Evolutionary conservation across 1,140 invertebrate genomes (phyloP).

Genomic region (Drosophila nikananu): DNA sequence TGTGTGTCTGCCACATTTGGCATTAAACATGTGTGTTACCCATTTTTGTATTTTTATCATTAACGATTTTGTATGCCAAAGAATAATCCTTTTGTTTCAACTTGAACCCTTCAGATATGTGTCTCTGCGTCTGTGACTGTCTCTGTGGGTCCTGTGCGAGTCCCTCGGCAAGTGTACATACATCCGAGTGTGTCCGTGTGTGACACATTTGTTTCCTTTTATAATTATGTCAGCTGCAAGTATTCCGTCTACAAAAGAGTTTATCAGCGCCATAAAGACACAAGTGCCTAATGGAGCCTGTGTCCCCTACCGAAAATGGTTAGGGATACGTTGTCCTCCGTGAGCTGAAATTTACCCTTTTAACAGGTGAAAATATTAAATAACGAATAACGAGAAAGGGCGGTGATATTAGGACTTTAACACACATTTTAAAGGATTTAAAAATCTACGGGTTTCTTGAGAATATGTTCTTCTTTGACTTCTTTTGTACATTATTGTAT

Average conservation of each 20-base stretch:
- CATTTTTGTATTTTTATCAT: slow-evolving; percentile 66
- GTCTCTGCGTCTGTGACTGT: slow-evolving; percentile 45
- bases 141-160: slow-evolving; percentile 61
- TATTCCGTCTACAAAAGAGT: slow-evolving; percentile 73
- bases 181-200: slow-evolving; percentile 37
- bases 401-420: not conserved
- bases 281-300: slow-evolving; percentile 44
- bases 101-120: slow-evolving; percentile 62
- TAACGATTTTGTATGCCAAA: slow-evolving; percentile 63
- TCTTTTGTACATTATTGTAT: not conserved
- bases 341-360: slow-evolving; percentile 7
- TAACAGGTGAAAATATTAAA: slow-evolving; percentile 14
- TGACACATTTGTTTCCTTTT: slow-evolving; percentile 80
- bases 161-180: slow-evolving; percentile 27
- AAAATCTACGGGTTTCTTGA: not conserved
- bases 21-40: slow-evolving; percentile 61
- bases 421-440: not conserved
- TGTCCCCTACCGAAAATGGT: slow-evolving; percentile 12
- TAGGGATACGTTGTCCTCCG: slow-evolving; percentile 17
- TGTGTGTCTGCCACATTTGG: slow-evolving; percentile 56
- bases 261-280: slow-evolving; percentile 65
- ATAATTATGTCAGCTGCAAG: slow-evolving; percentile 82
- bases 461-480: not conserved
- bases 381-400: not conserved
- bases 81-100: slow-evolving; percentile 78